Base-by-base conservation (phyloP, 2,888 invertebrate genomes). In the Candidula unifasciata region DNA sequence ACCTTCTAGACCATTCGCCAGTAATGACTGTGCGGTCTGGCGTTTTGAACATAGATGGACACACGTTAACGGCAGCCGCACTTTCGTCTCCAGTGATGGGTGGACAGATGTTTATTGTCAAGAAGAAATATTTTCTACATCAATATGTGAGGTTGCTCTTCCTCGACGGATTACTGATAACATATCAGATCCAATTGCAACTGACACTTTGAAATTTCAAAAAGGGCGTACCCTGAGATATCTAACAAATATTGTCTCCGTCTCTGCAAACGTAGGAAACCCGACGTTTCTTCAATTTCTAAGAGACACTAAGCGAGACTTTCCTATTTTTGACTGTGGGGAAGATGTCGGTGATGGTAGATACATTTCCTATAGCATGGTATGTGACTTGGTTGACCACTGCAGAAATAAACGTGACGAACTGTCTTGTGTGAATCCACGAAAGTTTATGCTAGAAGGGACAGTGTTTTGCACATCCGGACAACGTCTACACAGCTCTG, bases 241-340 rank as follows among this genome's bases (percentile, higher is more conserved):
- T n/a, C n/a, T n/a, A n/a, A n/a, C n/a, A n/a, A n/a, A n/a, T n/a
- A n/a, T n/a, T n/a, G n/a, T n/a, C n/a, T n/a, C n/a, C n/a, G n/a
- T n/a, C n/a, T n/a, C n/a, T n/a, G n/a, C n/a, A n/a, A n/a, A n/a
- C n/a, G n/a, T n/a, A n/a, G n/a, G n/a, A n/a, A n/a, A n/a, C n/a
- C n/a, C n/a, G n/a, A n/a, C 21, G 21, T 60, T n/a, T 21, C 6
- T n/a, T 5, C 13, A 5, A 24, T 6, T 16, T n/a, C 21, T 16
- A 6, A 16, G n/a, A 21, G 21, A 60, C 6, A 13, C 10, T 21
- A 60, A 6, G 6, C 10, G 6, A 3, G n/a, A n/a, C 5, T 60
- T 30, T 69, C 69, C 69, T 13, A 13, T 71, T 1, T 71, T 71
- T 71, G 71, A 71, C 24, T 71, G 71, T 27, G 71, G 35, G 24